Percentiles rank a stretch among this genome's conserved stretches.
Evolutionary conservation across 2,888 invertebrate species (phyloP).

Genomic region (Adelphocoris suturalis): DNA sequence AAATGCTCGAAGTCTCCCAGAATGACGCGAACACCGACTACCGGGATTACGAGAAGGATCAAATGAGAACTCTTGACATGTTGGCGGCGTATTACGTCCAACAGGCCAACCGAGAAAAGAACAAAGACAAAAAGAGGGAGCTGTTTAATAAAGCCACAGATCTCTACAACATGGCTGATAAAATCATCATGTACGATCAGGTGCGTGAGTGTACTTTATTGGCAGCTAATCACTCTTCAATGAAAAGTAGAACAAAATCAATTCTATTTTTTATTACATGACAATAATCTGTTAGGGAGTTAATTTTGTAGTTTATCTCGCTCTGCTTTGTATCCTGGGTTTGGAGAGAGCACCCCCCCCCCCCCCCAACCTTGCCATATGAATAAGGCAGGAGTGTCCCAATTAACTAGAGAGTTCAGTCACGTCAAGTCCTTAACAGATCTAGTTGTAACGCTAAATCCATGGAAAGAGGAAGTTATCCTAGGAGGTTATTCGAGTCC

Average conservation of each 20-base stretch:
- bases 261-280: too few relatives aligned
- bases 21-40: conserved; percentile 92
- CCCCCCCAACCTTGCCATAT: too few relatives aligned
- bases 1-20: conserved; percentile 93
- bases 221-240: neutral
- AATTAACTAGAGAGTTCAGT: too few relatives aligned
- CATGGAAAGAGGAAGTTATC: too few relatives aligned
- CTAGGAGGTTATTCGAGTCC: too few relatives aligned
- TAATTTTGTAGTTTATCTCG: too few relatives aligned
- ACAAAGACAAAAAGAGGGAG: conserved; percentile 95
- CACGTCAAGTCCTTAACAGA: too few relatives aligned
- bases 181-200: conserved; percentile 99
- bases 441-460: too few relatives aligned
- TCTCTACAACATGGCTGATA: conserved; percentile 98
- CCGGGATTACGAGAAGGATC: conserved; percentile 95
- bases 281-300: too few relatives aligned
- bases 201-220: conserved; percentile 79
- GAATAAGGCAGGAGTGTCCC: too few relatives aligned
- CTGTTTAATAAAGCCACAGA: conserved; percentile 97
- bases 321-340: too few relatives aligned
- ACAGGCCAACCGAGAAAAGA: conserved; percentile 95
- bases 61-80: conserved; percentile 98
- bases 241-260: neutral
- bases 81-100: conserved; percentile 99
- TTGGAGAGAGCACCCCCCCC: too few relatives aligned